Evolutionary conservation across 2,113 vertebrate species (phyloP).

Genomic region (Otolemur garnettii): DNA sequence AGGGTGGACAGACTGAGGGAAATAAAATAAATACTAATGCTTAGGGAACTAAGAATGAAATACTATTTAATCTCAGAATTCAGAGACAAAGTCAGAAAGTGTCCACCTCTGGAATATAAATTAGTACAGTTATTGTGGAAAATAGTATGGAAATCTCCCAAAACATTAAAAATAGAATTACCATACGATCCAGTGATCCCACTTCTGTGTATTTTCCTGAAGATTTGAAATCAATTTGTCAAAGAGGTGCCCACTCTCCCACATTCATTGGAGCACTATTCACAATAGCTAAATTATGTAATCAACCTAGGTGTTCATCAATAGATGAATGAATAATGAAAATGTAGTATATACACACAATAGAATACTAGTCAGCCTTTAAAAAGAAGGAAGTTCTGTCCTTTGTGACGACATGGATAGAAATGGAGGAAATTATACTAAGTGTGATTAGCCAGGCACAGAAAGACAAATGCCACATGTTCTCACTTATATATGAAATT

Average conservation of each 20-base stretch:
- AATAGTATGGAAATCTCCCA: not conserved
- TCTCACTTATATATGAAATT: not conserved
- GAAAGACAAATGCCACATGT: not conserved
- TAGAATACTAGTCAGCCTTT: not conserved
- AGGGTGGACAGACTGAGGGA: not conserved
- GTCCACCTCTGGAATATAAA: not conserved
- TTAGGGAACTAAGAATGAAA: conserved; percentile 18
- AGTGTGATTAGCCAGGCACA: not conserved
- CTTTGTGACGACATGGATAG: not conserved
- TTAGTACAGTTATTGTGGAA: not conserved
- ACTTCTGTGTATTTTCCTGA: not conserved
- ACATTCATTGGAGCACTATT: not conserved
- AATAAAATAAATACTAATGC: not conserved
- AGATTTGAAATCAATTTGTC: not conserved
- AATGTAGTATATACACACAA: not conserved
- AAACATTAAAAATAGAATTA: not conserved
- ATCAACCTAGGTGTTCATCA: not conserved
- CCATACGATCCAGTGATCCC: not conserved
- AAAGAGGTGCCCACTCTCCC: not conserved
- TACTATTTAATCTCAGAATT: conserved; percentile 36
- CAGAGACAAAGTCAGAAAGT: conserved; percentile 44
- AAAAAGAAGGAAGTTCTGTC: not conserved
- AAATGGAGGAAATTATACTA: not conserved
- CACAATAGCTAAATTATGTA: not conserved
- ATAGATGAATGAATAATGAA: not conserved